A percentile compares a stretch with the other conserved stretches of the same genome.
Evolutionary conservation across 2,797 vertebrate genomes (phyloP).

Genomic region (Sandelia bainsii): DNA sequence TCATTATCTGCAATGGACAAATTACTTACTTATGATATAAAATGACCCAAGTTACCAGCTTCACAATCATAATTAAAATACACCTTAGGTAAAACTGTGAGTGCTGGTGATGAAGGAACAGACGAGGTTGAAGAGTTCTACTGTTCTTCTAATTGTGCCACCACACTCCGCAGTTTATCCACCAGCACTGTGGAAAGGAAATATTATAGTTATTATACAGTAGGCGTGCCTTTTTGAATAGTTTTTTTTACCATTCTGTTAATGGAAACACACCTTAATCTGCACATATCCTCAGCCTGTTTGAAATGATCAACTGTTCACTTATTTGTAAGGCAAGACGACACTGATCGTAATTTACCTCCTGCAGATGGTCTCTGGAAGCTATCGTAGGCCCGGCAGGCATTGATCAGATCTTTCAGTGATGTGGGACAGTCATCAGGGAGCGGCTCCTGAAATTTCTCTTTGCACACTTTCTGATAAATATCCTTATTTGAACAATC

Average conservation of each 20-base stretch:
- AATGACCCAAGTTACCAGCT: too few species aligned
- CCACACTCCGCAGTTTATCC: conserved; percentile 74
- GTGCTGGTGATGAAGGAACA: background rate
- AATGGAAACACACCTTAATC: too few species aligned
- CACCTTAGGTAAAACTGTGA: too few species aligned
- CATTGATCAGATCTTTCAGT: conserved; percentile 78
- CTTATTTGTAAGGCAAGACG: too few species aligned
- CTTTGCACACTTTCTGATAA: conserved; percentile 72
- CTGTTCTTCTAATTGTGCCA: conserved; percentile 62
- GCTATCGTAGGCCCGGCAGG: conserved; percentile 79
- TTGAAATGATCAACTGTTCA: too few species aligned
- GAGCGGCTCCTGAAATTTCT: conserved; percentile 73
- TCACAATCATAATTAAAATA: too few species aligned
- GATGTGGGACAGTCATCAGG: conserved; percentile 81
- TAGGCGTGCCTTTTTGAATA: too few species aligned
- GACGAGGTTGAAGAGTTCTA: conserved; percentile 15
- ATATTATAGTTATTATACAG: background rate
- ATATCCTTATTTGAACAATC: conserved; percentile 71
- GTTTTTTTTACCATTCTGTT: too few species aligned
- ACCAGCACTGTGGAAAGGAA: conserved; percentile 72
- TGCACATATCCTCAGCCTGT: too few species aligned
- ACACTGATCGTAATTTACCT: conserved; percentile 69
- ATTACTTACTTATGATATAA: too few species aligned
- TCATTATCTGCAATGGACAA: too few species aligned
- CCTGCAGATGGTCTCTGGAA: conserved; percentile 85